These are phyloP conservation scores for Lycophotia porphyrea DNA, from an alignment of 2,888 invertebrate species.

Conservation along the genomic window DNA sequence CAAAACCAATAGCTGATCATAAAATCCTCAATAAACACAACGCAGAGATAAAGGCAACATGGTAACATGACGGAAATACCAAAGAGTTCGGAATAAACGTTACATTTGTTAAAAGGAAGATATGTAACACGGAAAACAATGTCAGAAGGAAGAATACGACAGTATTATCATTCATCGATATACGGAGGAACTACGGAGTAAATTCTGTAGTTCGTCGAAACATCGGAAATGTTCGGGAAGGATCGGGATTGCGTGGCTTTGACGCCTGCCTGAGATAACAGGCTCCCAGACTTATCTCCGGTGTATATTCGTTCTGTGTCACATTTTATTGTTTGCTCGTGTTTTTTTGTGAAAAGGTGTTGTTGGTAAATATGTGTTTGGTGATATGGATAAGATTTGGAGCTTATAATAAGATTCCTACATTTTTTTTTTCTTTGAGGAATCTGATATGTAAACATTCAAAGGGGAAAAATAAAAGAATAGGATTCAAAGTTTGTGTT, in stretches of 20 bases:
- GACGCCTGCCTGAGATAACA: constrained; percentile 55
- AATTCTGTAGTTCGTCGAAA: constrained; percentile 46
- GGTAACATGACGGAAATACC: constrained; percentile 44
- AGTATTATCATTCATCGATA: constrained; percentile 63
- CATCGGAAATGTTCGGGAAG: constrained; percentile 50
- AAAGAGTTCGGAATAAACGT: constrained; percentile 57
- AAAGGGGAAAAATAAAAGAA: not conserved
- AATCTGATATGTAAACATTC: not conserved
- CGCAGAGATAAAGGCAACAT: constrained; percentile 48
- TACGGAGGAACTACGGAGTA: constrained; percentile 33
- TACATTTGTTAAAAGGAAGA: constrained; percentile 62
- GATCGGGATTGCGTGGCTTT: constrained; percentile 63
- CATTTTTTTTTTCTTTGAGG: not conserved
- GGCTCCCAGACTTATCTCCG: constrained; percentile 52
- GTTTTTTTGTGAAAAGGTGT: constrained; percentile 23
- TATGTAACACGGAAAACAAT: constrained; percentile 55
- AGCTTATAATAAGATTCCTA: not conserved
- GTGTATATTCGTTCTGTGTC: constrained; percentile 46
- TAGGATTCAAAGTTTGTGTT: not conserved
- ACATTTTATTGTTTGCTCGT: constrained; percentile 46
- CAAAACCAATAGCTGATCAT: constrained; percentile 50
- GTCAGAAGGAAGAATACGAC: constrained; percentile 38
- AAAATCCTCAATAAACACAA: constrained; percentile 53
- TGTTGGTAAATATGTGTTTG: constrained; percentile 30
- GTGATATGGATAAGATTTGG: constrained; percentile 12